Evolutionary conservation across 2,888 invertebrate species (phyloP).

Genomic region (Drosophila limbata): DNA sequence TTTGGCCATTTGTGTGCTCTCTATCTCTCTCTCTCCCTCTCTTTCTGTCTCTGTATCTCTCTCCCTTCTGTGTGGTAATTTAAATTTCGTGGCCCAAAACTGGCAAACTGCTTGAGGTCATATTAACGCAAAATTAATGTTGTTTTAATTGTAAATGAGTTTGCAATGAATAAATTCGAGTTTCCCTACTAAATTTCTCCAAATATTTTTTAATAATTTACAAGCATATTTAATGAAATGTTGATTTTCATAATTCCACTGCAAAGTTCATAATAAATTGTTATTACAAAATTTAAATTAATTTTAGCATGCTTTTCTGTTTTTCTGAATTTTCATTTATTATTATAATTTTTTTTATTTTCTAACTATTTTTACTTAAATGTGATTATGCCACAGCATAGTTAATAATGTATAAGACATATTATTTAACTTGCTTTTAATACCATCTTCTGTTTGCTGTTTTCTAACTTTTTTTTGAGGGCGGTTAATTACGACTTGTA

Average conservation of each 20-base stretch:
- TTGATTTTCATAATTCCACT: slow-evolving; percentile 1
- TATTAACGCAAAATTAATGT: slow-evolving; percentile 77
- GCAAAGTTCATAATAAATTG: slow-evolving; percentile 8
- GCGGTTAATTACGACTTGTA: slow-evolving; percentile 61
- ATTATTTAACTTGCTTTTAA: neutral
- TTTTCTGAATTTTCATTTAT: no score
- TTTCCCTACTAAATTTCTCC: neutral
- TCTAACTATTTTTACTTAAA: slow-evolving; percentile 14
- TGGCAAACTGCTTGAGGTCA: slow-evolving; percentile 75
- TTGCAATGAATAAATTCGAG: slow-evolving; percentile 31
- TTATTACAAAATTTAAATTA: neutral
- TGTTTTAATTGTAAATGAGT: slow-evolving; percentile 81
- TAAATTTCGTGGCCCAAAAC: slow-evolving; percentile 56
- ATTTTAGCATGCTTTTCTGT: neutral
- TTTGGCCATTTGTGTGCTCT: slow-evolving; percentile 35
- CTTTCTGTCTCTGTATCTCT: neutral
- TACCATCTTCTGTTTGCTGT: neutral
- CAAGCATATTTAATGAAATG: slow-evolving; percentile 19
- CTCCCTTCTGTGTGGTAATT: slow-evolving; percentile 53
- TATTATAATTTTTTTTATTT: slow-evolving; percentile 20
- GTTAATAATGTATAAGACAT: neutral
- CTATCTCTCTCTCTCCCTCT: slow-evolving; percentile 2
- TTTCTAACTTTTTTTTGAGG: slow-evolving; percentile 1
- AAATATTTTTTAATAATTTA: slow-evolving; percentile 24
- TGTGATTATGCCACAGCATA: slow-evolving; percentile 1